These are phyloP conservation scores for Jaculus jaculus DNA, from an alignment of 2,113 vertebrate genomes.

Conservation along the genomic window DNA sequence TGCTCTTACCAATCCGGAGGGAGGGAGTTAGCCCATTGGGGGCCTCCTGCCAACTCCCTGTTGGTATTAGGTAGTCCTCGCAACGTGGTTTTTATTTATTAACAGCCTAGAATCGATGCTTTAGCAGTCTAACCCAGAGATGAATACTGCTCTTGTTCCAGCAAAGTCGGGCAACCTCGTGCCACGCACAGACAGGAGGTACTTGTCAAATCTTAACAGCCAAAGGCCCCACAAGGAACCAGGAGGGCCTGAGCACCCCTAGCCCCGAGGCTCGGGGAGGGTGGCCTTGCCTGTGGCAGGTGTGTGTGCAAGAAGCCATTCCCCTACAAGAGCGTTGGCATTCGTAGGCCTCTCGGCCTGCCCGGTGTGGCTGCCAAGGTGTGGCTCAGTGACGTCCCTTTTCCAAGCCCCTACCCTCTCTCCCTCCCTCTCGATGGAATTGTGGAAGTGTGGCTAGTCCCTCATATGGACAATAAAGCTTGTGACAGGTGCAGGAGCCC, in stretches of 20 bases:
- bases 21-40: no score
- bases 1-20: no score
- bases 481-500: conserved; percentile 78
- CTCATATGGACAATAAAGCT: conserved; percentile 85
- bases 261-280: no score
- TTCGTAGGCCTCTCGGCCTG: neutral
- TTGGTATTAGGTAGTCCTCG: conserved; percentile 71
- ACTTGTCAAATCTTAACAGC: conserved; percentile 68
- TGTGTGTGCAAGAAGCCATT: neutral
- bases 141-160: neutral
- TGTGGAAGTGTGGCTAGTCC: conserved; percentile 84
- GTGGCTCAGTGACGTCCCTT: neutral
- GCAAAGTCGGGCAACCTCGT: conserved; percentile 73
- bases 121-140: conserved; percentile 64
- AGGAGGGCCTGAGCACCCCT: neutral
- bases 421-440: conserved; percentile 69
- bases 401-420: neutral
- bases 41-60: neutral
- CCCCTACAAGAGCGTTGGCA: neutral
- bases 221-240: neutral
- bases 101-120: conserved; percentile 58
- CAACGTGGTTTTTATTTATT: conserved; percentile 73
- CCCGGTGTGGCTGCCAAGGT: neutral
- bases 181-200: no score
- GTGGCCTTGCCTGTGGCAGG: neutral